These are phyloP conservation scores for Emys orbicularis DNA, from an alignment of 2,797 vertebrate genomes.

Conservation along the genomic window DNA sequence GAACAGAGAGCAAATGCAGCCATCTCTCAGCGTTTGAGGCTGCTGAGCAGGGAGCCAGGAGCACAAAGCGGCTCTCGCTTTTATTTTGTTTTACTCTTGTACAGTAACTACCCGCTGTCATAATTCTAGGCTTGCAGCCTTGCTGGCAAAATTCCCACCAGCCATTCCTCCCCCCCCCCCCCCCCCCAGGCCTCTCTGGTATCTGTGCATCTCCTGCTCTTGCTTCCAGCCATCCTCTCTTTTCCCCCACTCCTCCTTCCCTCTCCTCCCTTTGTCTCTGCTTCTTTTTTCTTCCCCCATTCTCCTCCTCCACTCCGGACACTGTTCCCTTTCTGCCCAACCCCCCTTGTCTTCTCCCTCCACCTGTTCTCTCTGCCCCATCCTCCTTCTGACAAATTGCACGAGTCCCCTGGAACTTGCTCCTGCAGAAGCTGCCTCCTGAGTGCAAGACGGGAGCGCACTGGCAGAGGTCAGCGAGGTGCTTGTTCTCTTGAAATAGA, in stretches of 20 bases:
- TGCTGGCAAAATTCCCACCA: constrained; percentile 15
- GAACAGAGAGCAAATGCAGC: background rate
- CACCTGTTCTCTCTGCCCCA: background rate
- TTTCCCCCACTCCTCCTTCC: background rate
- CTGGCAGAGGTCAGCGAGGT: background rate
- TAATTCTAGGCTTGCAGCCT: constrained; percentile 45
- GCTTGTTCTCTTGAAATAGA: background rate
- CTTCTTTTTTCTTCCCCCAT: background rate
- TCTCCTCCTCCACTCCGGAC: background rate
- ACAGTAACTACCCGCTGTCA: background rate
- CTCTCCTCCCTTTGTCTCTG: background rate
- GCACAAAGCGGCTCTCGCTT: constrained; percentile 43
- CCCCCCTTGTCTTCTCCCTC: background rate
- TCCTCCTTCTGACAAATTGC: background rate
- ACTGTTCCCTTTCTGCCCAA: background rate
- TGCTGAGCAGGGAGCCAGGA: constrained; percentile 35
- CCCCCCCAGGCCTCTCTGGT: background rate
- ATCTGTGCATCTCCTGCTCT: background rate
- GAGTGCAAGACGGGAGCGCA: background rate
- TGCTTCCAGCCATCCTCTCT: background rate
- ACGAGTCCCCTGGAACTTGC: rapidly evolving
- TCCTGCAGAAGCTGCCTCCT: background rate
- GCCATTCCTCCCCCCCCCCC: background rate
- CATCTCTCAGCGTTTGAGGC: constrained; percentile 28
- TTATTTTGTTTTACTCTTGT: constrained; percentile 53